A percentile compares a stretch with the other conserved stretches of the same genome.
Evolutionary conservation across 92 coral and sea anemone genomes (phyloP).

Genomic region (Zoanthus gigantus): DNA sequence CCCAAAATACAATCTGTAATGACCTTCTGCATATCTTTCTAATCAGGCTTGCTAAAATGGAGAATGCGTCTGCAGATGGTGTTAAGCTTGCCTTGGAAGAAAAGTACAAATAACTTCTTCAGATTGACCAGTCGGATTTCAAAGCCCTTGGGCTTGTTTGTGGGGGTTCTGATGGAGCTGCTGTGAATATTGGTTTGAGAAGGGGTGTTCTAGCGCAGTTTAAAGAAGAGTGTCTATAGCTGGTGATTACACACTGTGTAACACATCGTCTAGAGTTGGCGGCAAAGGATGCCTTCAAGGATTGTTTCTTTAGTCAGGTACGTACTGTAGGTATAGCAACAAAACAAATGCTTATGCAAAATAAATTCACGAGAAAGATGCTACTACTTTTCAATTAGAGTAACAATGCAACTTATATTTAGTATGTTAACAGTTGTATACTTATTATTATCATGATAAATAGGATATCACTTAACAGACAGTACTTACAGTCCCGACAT

Average conservation of each 20-base stretch:
- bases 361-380: background rate
- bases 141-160: conserved; percentile 20
- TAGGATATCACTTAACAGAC: too few species aligned
- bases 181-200: conserved; percentile 29
- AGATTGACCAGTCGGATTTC: conserved; percentile 9
- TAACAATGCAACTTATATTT: too few species aligned
- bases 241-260: conserved; percentile 27
- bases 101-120: conserved; percentile 17
- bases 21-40: background rate
- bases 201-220: conserved; percentile 22
- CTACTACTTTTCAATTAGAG: background rate
- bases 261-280: conserved; percentile 36
- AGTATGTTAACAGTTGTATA: too few species aligned
- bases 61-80: conserved; percentile 26
- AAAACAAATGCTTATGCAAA: background rate
- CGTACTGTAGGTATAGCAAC: conserved; percentile 9
- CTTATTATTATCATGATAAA: too few species aligned
- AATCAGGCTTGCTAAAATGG: conserved; percentile 25
- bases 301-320: conserved; percentile 33
- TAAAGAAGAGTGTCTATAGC: conserved; percentile 32
- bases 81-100: conserved; percentile 27
- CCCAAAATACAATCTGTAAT: background rate
- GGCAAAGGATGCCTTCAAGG: conserved; percentile 39
- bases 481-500: background rate
- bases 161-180: conserved; percentile 36